Conservation (phyloP, 2,888 invertebrate genomes). For the Augochlorella aurata region DNA sequence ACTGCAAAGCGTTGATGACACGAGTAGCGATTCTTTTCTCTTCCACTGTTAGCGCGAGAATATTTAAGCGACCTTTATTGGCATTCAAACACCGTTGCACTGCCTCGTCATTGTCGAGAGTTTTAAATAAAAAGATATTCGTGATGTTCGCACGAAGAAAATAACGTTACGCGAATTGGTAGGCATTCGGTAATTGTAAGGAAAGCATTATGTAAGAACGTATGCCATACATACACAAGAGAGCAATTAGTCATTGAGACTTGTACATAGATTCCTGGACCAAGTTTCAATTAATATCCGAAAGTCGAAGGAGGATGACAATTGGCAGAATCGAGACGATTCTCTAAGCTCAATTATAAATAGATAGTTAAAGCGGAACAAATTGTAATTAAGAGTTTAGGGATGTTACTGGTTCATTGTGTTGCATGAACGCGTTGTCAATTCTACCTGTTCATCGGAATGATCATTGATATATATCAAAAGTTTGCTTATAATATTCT, state of each 20-base stretch:
- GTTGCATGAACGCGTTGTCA: not conserved
- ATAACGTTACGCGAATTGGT: not conserved
- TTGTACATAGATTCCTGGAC: conserved; percentile 33
- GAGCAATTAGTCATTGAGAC: conserved; percentile 23
- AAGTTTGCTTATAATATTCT: not conserved
- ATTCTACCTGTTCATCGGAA: not conserved
- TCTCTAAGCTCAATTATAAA: conserved; percentile 37
- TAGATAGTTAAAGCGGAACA: conserved; percentile 14
- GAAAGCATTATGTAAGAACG: conserved; percentile 7
- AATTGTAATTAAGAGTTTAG: conserved; percentile 7
- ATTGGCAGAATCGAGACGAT: conserved; percentile 29
- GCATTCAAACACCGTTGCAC: not conserved
- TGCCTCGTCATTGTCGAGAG: not conserved
- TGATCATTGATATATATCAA: not conserved
- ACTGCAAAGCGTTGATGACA: too few relatives aligned
- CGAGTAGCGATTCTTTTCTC: too few relatives aligned
- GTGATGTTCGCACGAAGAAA: not conserved
- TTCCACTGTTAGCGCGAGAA: too few relatives aligned
- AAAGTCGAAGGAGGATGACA: not conserved
- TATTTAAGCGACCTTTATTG: not conserved
- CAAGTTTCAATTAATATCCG: conserved; percentile 36
- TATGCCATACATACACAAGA: conserved; percentile 4
- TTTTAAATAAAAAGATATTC: not conserved
- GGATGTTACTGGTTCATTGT: not conserved
- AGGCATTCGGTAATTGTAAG: not conserved